These are phyloP conservation scores for Pachycephala philippinensis DNA, from an alignment of 2,113 vertebrate species.

Conservation along the genomic window DNA sequence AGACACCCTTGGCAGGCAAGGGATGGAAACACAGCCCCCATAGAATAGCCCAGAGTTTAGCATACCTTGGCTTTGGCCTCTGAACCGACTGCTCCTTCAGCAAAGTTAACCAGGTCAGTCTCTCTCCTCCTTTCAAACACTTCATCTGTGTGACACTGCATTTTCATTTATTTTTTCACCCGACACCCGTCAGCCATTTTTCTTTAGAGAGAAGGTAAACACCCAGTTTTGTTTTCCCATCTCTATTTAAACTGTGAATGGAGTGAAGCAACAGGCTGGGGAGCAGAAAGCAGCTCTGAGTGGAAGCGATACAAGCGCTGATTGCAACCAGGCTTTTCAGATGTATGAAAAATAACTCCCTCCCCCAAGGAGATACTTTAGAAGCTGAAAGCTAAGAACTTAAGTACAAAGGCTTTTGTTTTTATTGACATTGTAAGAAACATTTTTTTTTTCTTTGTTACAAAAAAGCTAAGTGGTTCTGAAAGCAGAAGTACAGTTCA, in stretches of 20 bases:
- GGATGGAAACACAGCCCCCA: not conserved
- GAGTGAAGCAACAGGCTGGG: not conserved
- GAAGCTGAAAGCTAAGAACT: conserved; percentile 29
- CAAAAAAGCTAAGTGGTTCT: conserved; percentile 93
- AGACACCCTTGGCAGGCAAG: not conserved
- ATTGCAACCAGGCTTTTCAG: not conserved
- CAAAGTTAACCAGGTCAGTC: not conserved
- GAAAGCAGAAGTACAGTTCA: conserved; percentile 78
- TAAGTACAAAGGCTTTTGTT: conserved; percentile 84
- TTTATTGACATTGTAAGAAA: conserved; percentile 99
- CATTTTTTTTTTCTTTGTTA: conserved; percentile 86
- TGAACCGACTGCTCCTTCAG: not conserved
- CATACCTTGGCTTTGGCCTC: not conserved
- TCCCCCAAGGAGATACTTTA: not conserved
- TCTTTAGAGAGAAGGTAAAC: not conserved
- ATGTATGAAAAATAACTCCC: not conserved
- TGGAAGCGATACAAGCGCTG: not conserved
- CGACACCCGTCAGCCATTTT: not conserved
- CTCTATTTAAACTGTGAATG: not conserved
- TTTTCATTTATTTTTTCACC: not conserved
- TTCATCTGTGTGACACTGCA: not conserved
- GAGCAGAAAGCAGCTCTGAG: not conserved
- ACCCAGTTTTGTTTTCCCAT: not conserved
- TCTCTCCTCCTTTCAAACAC: not conserved
- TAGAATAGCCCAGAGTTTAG: not conserved